Evolutionary conservation across 2,113 vertebrate genomes (phyloP), one percentile per base, ranked within the genome.

Genomic region (Cyprinus carpio): DNA sequence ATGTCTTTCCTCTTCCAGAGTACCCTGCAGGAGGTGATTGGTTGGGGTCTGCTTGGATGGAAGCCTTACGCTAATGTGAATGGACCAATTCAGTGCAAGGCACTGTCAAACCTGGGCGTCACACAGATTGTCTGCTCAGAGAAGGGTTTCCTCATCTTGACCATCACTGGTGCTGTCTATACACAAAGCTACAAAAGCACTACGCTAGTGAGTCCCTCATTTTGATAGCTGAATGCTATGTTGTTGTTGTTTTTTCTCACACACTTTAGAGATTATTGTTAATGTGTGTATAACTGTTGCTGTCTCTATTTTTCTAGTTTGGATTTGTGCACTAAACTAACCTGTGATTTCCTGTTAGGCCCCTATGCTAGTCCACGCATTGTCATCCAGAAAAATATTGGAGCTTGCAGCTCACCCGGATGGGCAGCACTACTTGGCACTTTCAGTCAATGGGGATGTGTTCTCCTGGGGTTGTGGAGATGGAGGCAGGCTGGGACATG

Each of bases 381-480:
- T 99, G 76, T 95, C 96, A 85, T 97, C 96, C 84, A 96, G 96
- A 84, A 99, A 98, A 91, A 97, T 98, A 75, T 89, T 97, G 88
- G 98, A 98, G 92, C 95, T 99, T 27, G 96, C 97, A 11, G 96
- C 97, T 43, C 98, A 99, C 87, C 97, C 98, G n/a, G 98, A 99
- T 75, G 97, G 98, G 2, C 97, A 99, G 89, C 98, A 99, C 89
- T 98, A 97, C 78, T 90, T 99, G 88, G 97, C 97, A 58, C 92
- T 99, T 90, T 97, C 98, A 1, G 93, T 96, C 83, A 97, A 95
- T 3, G 97, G 98, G 69, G 98, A 99, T 92, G 96, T 99, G 84
- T 99, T 97, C 90, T 99, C 98, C 69, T 99, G 98, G 98, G 98
- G 98, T 56, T 99, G 97, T 69, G 98, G 98, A 49, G 98, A 99